These are phyloP conservation scores for Julus scandinavius DNA, from an alignment of 2,888 invertebrate species.

Conservation along the genomic window DNA sequence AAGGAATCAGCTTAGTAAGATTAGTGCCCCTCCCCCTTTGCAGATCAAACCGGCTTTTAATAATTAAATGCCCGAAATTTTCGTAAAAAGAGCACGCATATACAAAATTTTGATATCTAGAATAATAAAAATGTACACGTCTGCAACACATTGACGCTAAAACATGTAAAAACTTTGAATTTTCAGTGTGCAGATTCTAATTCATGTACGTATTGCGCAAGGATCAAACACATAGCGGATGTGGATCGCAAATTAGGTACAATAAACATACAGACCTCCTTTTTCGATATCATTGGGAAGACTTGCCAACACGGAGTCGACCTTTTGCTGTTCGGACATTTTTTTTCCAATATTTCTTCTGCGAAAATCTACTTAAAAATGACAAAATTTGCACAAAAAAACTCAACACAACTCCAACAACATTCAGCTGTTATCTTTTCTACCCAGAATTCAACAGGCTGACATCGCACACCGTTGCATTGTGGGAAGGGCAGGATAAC, in stretches of 20 bases:
- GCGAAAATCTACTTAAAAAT: background rate
- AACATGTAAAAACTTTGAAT: too few species aligned
- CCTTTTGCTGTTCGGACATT: slow-evolving; percentile 26
- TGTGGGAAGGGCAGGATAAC: background rate
- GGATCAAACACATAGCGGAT: background rate
- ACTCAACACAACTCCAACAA: background rate
- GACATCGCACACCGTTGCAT: slow-evolving; percentile 3
- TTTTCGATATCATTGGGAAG: slow-evolving; percentile 55
- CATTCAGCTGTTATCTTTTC: background rate
- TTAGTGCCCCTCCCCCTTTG: slow-evolving; percentile 39
- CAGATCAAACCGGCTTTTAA: background rate
- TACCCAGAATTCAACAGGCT: background rate
- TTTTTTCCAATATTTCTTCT: background rate
- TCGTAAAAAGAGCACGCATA: too few species aligned
- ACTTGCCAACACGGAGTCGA: slow-evolving; percentile 54
- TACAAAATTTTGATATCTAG: background rate
- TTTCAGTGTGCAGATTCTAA: background rate
- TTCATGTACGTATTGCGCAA: background rate
- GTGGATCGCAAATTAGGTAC: background rate
- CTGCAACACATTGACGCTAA: background rate
- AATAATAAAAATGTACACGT: background rate
- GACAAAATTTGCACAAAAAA: background rate
- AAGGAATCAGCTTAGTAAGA: background rate
- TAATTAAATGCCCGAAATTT: background rate
- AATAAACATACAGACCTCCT: slow-evolving; percentile 50